These are phyloP conservation scores for Idaea biselata DNA, from an alignment of 2,888 invertebrate species.

Conservation along the genomic window DNA sequence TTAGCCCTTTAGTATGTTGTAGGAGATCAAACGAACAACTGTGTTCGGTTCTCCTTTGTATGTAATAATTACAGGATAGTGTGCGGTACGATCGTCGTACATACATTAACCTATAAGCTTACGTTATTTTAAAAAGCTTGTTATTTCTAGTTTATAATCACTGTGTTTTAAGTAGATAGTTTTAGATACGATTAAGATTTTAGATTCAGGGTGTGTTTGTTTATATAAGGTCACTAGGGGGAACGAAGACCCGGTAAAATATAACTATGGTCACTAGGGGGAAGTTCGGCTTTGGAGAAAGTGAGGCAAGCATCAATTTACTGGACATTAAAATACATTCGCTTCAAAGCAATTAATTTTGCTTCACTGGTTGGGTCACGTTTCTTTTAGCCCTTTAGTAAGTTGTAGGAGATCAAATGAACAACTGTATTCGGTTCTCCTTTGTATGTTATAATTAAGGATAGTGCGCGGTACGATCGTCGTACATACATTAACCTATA, in stretches of 20 bases:
- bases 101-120: neutral
- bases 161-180: no score
- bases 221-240: no score
- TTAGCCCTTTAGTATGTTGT: constrained; percentile 11
- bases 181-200: no score
- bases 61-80: constrained; percentile 2
- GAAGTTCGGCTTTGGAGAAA: no score
- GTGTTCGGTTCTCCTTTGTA: neutral
- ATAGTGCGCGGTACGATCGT: neutral
- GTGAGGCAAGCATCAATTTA: no score
- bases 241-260: no score
- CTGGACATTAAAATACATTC: neutral
- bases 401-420: constrained; percentile 4
- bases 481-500: neutral
- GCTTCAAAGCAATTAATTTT: constrained; percentile 9
- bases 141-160: neutral
- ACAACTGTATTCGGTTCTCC: neutral
- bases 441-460: constrained; percentile 1
- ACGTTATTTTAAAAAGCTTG: neutral
- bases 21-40: neutral
- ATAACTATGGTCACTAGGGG: no score
- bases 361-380: constrained; percentile 10
- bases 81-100: neutral
- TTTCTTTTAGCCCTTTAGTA: constrained; percentile 10
- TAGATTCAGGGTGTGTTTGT: no score